These are phyloP conservation scores for Drosophila pegasa DNA, from an alignment of 2,888 invertebrate genomes.

Conservation along the genomic window DNA sequence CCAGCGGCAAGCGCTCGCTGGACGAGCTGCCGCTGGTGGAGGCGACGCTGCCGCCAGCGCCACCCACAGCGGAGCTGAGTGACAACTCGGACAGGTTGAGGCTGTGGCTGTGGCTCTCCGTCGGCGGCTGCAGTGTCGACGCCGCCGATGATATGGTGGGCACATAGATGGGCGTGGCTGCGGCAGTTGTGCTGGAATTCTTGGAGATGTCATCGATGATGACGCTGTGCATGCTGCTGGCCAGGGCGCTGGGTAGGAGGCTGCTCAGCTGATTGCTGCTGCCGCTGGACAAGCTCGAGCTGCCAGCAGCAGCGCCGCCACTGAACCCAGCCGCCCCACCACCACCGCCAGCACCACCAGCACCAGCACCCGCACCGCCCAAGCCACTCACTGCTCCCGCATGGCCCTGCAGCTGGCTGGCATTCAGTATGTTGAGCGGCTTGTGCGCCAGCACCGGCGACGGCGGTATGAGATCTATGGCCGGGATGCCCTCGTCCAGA, in stretches of 20 bases:
- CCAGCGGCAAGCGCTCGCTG: constrained; percentile 25
- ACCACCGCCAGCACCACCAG: background rate
- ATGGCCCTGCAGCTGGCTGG: constrained; percentile 82
- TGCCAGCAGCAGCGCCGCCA: constrained; percentile 2
- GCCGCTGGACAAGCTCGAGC: constrained; percentile 26
- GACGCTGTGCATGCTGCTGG: constrained; percentile 73
- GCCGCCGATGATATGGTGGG: constrained; percentile 79
- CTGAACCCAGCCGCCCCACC: constrained; percentile 8
- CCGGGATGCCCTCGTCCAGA: constrained; percentile 84
- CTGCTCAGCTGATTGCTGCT: constrained; percentile 45
- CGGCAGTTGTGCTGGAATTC: constrained; percentile 70
- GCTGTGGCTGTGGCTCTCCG: constrained; percentile 43
- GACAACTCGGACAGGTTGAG: constrained; percentile 53
- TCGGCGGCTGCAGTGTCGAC: constrained; percentile 64
- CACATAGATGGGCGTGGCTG: constrained; percentile 76
- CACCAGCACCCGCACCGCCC: background rate
- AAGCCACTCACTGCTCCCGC: constrained; percentile 43
- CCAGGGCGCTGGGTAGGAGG: constrained; percentile 61
- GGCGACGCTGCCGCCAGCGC: constrained; percentile 21
- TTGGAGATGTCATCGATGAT: constrained; percentile 83
- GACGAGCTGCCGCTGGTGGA: constrained; percentile 19
- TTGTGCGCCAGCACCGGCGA: constrained; percentile 83
- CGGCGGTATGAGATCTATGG: constrained; percentile 84
- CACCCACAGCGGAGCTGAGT: constrained; percentile 29
- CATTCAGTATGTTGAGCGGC: constrained; percentile 82